phyloP scores from a whole-genome alignment of 1,140 invertebrate genomes.

The Cherax quadricarinatus region DNA sequence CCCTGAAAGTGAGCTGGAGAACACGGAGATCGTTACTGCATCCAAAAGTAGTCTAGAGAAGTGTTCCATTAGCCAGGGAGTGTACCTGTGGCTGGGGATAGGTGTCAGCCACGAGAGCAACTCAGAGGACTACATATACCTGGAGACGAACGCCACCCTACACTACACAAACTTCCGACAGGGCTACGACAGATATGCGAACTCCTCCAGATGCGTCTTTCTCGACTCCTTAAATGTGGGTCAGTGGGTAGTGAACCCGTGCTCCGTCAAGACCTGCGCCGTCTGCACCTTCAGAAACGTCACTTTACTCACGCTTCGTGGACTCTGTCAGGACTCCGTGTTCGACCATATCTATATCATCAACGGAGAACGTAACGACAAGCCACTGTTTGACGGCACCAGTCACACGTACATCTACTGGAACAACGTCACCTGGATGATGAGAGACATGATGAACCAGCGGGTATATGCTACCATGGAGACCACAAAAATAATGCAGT shows the following conservation, averaged over 20 bases:
- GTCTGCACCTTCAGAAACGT: slow-evolving; percentile 59
- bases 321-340: slow-evolving; percentile 56
- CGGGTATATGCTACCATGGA: slow-evolving; percentile 53
- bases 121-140: slow-evolving; percentile 26
- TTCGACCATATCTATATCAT: slow-evolving; percentile 60
- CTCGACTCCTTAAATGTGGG: slow-evolving; percentile 52
- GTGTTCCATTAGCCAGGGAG: slow-evolving; percentile 59
- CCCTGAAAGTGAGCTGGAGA: slow-evolving; percentile 59
- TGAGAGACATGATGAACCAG: slow-evolving; percentile 33
- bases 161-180: slow-evolving; percentile 63
- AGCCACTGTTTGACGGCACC: slow-evolving; percentile 63
- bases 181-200: slow-evolving; percentile 18
- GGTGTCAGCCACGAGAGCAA: background rate
- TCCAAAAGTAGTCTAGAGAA: background rate
- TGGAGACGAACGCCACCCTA: slow-evolving; percentile 38
- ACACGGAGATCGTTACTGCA: slow-evolving; percentile 22
- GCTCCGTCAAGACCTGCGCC: slow-evolving; percentile 56
- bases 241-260: slow-evolving; percentile 65
- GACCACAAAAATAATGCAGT: slow-evolving; percentile 46
- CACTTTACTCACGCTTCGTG: slow-evolving; percentile 55
- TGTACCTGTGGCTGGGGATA: slow-evolving; percentile 67
- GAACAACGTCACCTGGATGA: slow-evolving; percentile 65
- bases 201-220: slow-evolving; percentile 49
- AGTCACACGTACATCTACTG: slow-evolving; percentile 60
- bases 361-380: slow-evolving; percentile 45